These are phyloP conservation scores for Lepilemur septentrionalis DNA, from an alignment of 2,797 vertebrate species.

Conservation along the genomic window DNA sequence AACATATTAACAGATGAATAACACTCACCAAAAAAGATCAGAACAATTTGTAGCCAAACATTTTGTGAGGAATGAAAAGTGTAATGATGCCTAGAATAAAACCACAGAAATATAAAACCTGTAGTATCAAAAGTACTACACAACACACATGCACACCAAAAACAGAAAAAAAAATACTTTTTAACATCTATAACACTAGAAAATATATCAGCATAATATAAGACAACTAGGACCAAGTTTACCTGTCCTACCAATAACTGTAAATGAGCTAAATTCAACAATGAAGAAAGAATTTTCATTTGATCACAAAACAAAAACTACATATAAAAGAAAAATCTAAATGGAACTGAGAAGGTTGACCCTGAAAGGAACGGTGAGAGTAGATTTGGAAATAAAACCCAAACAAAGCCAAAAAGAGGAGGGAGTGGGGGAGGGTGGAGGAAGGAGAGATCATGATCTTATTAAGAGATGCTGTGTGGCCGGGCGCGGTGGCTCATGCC, in stretches of 20 bases:
- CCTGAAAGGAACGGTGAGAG: not conserved
- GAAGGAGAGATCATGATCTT: not conserved
- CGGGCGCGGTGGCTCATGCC: too few relatives aligned
- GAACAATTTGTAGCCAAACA: not conserved
- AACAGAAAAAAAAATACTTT: not conserved
- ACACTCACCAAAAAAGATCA: not conserved
- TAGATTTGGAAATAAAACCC: not conserved
- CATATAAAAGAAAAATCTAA: not conserved
- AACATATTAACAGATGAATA: not conserved
- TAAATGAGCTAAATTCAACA: not conserved
- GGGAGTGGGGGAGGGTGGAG: not conserved
- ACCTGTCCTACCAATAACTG: not conserved
- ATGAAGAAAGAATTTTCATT: not conserved
- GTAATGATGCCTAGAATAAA: not conserved
- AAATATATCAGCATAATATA: not conserved
- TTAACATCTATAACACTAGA: not conserved
- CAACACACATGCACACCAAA: too few relatives aligned
- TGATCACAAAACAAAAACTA: not conserved
- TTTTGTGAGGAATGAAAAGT: not conserved
- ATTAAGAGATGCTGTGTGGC: not conserved
- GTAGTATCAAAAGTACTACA: not conserved
- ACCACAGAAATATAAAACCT: not conserved
- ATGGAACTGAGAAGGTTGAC: not conserved
- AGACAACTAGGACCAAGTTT: not conserved
- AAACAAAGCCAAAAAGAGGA: not conserved